Conservation (phyloP, 2,888 invertebrate genomes). For the Rhagophthalmus giganteus region DNA sequence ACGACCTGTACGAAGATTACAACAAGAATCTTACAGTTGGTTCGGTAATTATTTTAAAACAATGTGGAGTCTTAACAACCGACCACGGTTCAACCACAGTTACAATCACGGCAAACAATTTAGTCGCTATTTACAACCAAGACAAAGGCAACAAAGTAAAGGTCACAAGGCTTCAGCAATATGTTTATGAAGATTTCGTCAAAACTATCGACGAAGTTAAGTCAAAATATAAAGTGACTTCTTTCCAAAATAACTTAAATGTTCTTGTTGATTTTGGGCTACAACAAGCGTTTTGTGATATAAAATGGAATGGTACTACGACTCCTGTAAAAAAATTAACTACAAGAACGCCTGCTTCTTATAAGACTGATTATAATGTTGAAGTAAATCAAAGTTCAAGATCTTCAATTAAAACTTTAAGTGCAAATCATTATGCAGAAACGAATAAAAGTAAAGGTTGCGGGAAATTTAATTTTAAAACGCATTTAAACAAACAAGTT, state of each 20-base stretch:
- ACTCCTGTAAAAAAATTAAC: too few species aligned
- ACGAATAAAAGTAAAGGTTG: background rate
- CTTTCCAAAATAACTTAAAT: background rate
- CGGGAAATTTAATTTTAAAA: background rate
- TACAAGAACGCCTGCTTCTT: background rate
- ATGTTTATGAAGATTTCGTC: background rate
- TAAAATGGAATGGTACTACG: too few species aligned
- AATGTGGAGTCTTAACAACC: constrained; percentile 42
- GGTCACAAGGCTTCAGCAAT: background rate
- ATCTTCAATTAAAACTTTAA: too few species aligned
- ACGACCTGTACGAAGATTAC: constrained; percentile 43
- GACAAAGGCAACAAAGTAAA: background rate
- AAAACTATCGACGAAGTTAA: background rate
- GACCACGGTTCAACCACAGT: background rate
- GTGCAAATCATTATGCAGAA: too few species aligned
- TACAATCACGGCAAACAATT: background rate
- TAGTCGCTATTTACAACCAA: background rate
- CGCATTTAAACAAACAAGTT: background rate
- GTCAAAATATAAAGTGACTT: background rate
- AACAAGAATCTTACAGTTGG: constrained; percentile 38
- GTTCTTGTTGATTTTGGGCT: background rate
- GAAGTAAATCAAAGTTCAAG: background rate
- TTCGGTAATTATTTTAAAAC: constrained; percentile 43
- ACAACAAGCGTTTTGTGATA: too few species aligned
- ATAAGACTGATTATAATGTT: background rate